Evolutionary conservation across 2,888 invertebrate species (phyloP).

Genomic region (Macaria liturata): DNA sequence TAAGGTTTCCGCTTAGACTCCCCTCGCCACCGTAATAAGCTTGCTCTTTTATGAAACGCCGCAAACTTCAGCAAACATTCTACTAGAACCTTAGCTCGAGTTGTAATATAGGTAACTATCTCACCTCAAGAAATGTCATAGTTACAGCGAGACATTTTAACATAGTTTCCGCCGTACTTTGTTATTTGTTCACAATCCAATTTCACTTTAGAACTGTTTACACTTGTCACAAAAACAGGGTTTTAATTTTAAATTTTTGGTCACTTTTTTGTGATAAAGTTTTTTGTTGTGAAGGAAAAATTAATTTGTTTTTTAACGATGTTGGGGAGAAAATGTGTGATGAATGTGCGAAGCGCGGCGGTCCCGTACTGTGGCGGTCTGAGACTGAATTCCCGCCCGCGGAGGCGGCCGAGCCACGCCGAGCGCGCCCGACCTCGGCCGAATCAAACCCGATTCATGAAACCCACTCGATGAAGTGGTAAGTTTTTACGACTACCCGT

Average conservation of each 20-base stretch:
- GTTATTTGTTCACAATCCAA: constrained; percentile 62
- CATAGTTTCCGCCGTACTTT: constrained; percentile 64
- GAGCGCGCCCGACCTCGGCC: constrained; percentile 48
- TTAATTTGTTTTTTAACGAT: constrained; percentile 62
- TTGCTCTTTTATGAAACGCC: constrained; percentile 8
- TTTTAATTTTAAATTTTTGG: constrained; percentile 26
- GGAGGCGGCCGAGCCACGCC: constrained; percentile 41
- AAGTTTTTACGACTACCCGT: constrained; percentile 78
- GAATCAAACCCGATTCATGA: constrained; percentile 63
- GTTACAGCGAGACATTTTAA: constrained; percentile 56
- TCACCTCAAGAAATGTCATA: constrained; percentile 66
- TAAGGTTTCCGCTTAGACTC: constrained; percentile 23
- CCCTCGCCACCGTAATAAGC: constrained; percentile 2
- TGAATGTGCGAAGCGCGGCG: constrained; percentile 44
- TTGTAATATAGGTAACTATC: not conserved
- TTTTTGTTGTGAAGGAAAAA: constrained; percentile 35
- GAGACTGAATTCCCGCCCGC: constrained; percentile 73
- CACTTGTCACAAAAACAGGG: constrained; percentile 47
- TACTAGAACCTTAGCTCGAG: not conserved
- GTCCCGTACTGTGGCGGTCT: constrained; percentile 44
- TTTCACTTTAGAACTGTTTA: constrained; percentile 56
- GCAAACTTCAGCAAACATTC: constrained; percentile 7
- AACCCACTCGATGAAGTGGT: constrained; percentile 80
- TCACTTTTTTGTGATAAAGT: constrained; percentile 37
- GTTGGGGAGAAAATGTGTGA: constrained; percentile 49